Conservation (phyloP, 2,113 vertebrate genomes). For the Antigone vipio region DNA sequence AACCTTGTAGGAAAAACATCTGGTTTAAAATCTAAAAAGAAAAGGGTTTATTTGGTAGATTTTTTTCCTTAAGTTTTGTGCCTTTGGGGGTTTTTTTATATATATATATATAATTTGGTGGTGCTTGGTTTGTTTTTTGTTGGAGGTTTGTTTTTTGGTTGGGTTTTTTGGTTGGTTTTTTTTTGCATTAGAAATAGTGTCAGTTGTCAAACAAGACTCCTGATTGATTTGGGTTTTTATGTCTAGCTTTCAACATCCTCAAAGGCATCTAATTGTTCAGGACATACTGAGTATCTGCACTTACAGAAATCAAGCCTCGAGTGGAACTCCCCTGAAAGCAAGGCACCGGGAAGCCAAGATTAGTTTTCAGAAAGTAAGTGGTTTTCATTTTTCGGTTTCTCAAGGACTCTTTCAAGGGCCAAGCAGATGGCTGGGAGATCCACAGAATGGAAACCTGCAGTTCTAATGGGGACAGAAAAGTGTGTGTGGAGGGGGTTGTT, state of each 20-base stretch:
- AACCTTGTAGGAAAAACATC: background rate
- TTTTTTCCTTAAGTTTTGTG: background rate
- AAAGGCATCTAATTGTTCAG: slow-evolving; percentile 49
- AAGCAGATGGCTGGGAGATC: slow-evolving; percentile 39
- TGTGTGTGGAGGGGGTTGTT: background rate
- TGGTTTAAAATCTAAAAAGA: background rate
- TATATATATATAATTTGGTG: background rate
- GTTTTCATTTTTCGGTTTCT: slow-evolving; percentile 54
- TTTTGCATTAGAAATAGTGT: background rate
- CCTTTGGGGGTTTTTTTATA: background rate
- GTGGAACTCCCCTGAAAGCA: slow-evolving; percentile 52
- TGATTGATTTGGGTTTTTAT: background rate
- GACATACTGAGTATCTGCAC: slow-evolving; percentile 40
- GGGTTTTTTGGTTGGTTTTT: background rate
- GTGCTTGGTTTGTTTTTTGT: background rate
- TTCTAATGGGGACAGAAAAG: background rate
- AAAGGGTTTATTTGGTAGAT: background rate
- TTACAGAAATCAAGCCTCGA: slow-evolving; percentile 40
- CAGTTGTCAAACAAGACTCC: slow-evolving; percentile 36
- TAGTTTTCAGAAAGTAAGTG: slow-evolving; percentile 59
- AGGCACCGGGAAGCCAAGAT: slow-evolving; percentile 36
- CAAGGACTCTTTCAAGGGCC: slow-evolving; percentile 52
- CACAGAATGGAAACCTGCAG: slow-evolving; percentile 4
- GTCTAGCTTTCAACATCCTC: slow-evolving; percentile 34
- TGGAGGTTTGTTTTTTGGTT: background rate